Evolutionary conservation across 2,797 vertebrate species (phyloP).

Genomic region (Ctenosaura bakeri): DNA sequence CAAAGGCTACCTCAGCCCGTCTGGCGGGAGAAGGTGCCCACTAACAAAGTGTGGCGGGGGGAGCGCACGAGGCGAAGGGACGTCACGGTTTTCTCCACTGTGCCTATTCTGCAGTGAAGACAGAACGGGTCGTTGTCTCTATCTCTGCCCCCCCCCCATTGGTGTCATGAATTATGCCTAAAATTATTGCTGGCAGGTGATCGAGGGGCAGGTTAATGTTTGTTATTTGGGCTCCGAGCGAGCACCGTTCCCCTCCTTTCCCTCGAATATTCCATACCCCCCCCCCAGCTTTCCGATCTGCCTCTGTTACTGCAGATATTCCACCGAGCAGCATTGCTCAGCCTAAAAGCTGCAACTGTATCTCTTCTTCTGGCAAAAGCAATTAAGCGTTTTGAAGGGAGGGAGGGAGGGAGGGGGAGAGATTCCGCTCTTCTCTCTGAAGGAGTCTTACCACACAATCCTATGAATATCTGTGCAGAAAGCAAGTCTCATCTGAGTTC

Average conservation of each 20-base stretch:
- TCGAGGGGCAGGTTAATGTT: conserved; percentile 7
- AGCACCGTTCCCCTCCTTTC: conserved; percentile 1
- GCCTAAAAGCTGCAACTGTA: conserved; percentile 54
- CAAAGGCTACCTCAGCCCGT: too few relatives aligned
- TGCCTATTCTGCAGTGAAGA: not conserved
- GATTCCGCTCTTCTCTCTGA: not conserved
- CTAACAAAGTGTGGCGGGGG: not conserved
- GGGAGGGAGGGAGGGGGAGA: not conserved
- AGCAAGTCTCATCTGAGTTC: not conserved
- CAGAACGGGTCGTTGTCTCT: not conserved
- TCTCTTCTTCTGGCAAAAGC: conserved; percentile 33
- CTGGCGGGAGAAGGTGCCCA: not conserved
- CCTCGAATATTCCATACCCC: conserved; percentile 23
- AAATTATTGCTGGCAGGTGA: conserved; percentile 35
- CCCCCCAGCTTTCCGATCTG: conserved; percentile 20
- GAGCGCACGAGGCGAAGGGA: not conserved
- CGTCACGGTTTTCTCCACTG: not conserved
- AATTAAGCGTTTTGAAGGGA: not conserved
- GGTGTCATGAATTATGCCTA: not conserved
- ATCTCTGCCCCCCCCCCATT: not conserved
- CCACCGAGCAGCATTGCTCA: conserved; percentile 39
- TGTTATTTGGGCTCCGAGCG: conserved; percentile 10
- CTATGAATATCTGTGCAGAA: too few relatives aligned
- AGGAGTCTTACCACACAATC: not conserved
- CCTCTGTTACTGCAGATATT: conserved; percentile 65